Conservation (phyloP, 2,113 vertebrate species). For the Conger conger region DNA sequence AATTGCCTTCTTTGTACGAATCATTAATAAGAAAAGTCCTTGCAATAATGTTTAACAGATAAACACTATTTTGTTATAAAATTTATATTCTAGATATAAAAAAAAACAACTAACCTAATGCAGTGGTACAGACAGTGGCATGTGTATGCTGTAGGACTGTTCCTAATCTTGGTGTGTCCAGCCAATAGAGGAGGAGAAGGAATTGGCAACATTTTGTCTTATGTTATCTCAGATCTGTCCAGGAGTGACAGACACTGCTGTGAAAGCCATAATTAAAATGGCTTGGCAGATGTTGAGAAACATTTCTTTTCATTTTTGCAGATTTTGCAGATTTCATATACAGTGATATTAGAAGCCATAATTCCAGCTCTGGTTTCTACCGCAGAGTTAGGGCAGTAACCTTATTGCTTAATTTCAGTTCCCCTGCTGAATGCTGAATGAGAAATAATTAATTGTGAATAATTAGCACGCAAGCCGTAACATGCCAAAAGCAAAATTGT, state of each 20-base stretch:
- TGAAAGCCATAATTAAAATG: conserved; percentile 78
- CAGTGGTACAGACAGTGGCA: conserved; percentile 58
- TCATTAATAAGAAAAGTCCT: conserved; percentile 82
- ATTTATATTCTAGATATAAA: conserved; percentile 74
- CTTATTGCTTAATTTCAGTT: conserved; percentile 45
- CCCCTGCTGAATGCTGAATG: conserved; percentile 41
- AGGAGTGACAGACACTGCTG: conserved; percentile 61
- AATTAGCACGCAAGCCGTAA: conserved; percentile 62
- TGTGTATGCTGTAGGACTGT: conserved; percentile 47
- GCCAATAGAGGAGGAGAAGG: conserved; percentile 48
- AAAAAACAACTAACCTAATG: conserved; percentile 67
- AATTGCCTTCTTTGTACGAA: conserved; percentile 71
- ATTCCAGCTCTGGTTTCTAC: conserved; percentile 39
- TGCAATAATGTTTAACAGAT: conserved; percentile 70
- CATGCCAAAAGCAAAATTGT: neutral
- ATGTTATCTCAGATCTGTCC: conserved; percentile 56
- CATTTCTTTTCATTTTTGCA: conserved; percentile 69
- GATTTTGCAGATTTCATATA: conserved; percentile 64
- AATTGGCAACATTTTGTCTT: conserved; percentile 47
- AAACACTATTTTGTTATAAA: conserved; percentile 66
- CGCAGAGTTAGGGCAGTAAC: conserved; percentile 47
- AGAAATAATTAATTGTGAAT: conserved; percentile 76
- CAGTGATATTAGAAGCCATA: conserved; percentile 46
- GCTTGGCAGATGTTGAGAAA: conserved; percentile 69
- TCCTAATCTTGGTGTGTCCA: conserved; percentile 55